Base-by-base conservation (phyloP, 1,140 invertebrate species). In the Hylyphantes graminicola region DNA sequence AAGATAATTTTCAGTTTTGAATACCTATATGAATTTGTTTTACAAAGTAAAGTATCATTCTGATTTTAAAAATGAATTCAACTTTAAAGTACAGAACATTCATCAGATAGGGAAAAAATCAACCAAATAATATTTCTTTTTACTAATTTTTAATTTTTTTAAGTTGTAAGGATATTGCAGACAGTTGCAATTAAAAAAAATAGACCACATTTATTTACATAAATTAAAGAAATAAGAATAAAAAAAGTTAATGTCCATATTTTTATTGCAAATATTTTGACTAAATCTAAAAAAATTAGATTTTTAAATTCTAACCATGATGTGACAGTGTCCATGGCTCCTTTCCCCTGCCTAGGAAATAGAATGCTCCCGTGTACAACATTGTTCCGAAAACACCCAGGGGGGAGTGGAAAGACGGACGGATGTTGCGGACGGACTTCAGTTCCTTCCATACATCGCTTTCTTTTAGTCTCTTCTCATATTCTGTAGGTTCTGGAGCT, bases 261-360 rank as follows among this genome's bases (percentile, higher is more conserved):
- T 51, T 72, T 13, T 19, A 13, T 9, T 54, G 51, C 53, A 72
- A n/a, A 3, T 50, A 54, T 8, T 54, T 68, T 21, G 13, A 15
- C n/a, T n/a, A n/a, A n/a, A n/a, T n/a, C n/a, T n/a, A n/a, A n/a
- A n/a, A n/a, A n/a, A n/a, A n/a, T 35, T 1, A 6, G 1, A 11
- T 11, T 67, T 67, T 67, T 8, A 74, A 21, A 19, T 64, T 7
- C 57, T 89, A 90, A 94, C 94, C 94, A 89, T 94, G 94, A 89
- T 98, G 96, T 82, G 93, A 94, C 0, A 99, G 90, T 0, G 98
- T 99, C 97, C 97, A 99, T 1, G 98, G 97, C 91, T 99, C 97
- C 80, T 92, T 93, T 51, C 97, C 97, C 85, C 91, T 84, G 2
- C 94, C 93, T 65, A 97, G 79, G 2, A 96, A 89, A 87, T 96